These are phyloP conservation scores for Silurus glanis DNA, from an alignment of 2,113 vertebrate genomes.

Conservation along the genomic window DNA sequence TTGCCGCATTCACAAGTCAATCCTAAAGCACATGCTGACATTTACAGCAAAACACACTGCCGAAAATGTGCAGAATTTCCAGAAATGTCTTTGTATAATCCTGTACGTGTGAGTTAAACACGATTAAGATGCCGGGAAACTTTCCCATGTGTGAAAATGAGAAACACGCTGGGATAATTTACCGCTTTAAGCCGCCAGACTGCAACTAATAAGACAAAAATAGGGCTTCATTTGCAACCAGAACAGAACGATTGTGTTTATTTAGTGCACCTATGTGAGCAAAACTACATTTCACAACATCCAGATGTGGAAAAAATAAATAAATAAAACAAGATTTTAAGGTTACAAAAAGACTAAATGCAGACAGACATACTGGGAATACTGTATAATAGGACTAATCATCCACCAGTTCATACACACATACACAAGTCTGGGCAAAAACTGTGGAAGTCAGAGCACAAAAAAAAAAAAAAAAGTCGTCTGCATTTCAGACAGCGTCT, in stretches of 20 bases:
- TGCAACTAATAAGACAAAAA: constrained; percentile 22
- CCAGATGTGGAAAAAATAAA: constrained; percentile 9
- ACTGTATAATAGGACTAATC: neutral
- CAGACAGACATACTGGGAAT: neutral
- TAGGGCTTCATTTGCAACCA: neutral
- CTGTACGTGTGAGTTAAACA: neutral
- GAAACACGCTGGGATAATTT: constrained; percentile 18
- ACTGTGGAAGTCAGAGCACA: neutral
- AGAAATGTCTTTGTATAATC: neutral
- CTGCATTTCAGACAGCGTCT: neutral
- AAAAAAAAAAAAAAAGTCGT: neutral
- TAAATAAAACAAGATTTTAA: neutral
- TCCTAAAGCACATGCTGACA: neutral
- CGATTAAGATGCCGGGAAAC: neutral
- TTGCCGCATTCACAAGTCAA: neutral
- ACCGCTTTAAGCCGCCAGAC: constrained; percentile 11
- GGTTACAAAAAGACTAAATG: neutral
- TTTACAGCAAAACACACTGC: neutral
- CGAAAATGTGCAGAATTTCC: neutral
- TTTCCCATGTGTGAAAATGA: constrained; percentile 11
- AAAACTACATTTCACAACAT: neutral
- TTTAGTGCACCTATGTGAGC: constrained; percentile 19
- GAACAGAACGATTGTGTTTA: constrained; percentile 16
- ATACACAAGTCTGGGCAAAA: neutral
- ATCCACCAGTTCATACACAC: neutral